These are phyloP conservation scores for Serrognathus titanus DNA, from an alignment of 2,888 invertebrate genomes.

Conservation along the genomic window DNA sequence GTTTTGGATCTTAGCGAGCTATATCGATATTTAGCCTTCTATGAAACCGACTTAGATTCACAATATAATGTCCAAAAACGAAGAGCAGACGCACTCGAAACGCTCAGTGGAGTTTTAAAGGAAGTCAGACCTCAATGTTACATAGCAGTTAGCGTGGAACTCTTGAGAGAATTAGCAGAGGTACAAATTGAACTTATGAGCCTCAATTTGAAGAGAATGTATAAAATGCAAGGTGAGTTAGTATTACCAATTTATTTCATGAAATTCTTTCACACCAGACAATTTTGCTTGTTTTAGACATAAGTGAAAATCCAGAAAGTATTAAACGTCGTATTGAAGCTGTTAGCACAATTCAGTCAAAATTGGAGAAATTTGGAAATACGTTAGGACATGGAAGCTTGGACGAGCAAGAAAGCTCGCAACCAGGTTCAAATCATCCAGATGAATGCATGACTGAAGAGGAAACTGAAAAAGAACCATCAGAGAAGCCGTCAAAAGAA, in stretches of 20 bases:
- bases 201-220: slow-evolving; percentile 58
- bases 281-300: slow-evolving; percentile 3
- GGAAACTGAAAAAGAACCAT: background rate
- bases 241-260: too few relatives aligned
- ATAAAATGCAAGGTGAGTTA: slow-evolving; percentile 27
- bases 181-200: slow-evolving; percentile 63
- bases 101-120: slow-evolving; percentile 55
- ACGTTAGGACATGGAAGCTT: slow-evolving; percentile 24
- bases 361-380: slow-evolving; percentile 32
- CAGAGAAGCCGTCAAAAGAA: background rate
- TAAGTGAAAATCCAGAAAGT: slow-evolving; percentile 23
- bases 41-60: slow-evolving; percentile 64
- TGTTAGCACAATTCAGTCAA: slow-evolving; percentile 31
- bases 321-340: slow-evolving; percentile 31
- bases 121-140: slow-evolving; percentile 57
- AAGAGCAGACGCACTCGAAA: slow-evolving; percentile 58
- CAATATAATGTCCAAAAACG: slow-evolving; percentile 59
- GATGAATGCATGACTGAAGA: slow-evolving; percentile 9
- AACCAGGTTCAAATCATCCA: background rate
- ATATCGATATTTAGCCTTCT: slow-evolving; percentile 67
- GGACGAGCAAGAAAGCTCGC: slow-evolving; percentile 11
- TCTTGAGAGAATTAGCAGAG: slow-evolving; percentile 56
- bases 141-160: slow-evolving; percentile 46
- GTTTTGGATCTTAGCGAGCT: slow-evolving; percentile 61
- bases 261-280: too few relatives aligned